Base-by-base conservation (phyloP, 2,888 invertebrate genomes). In the Patella pellucida region DNA sequence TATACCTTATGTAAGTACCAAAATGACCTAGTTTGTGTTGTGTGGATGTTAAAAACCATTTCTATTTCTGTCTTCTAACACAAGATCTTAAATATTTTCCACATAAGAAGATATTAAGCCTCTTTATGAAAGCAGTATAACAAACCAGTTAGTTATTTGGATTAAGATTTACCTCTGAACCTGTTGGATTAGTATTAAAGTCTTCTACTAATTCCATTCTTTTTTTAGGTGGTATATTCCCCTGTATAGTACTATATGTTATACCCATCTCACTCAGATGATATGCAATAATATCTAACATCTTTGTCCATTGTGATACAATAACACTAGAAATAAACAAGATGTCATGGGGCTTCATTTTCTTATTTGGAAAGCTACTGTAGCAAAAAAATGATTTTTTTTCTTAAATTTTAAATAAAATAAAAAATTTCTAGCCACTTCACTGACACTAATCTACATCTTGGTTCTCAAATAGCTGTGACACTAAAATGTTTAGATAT, bases 281-380 rank as follows among this genome's bases (percentile, higher is more conserved):
- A 0, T 89, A 85, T 54, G 93, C 94, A 12, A 98, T 92, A 67
- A 98, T 92, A 0, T 94, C 91, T 11, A 99, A 92, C 85, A 96
- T 94, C 0, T 94, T 93, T 0, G 96, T 95, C 98, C 98, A 99
- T 88, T 98, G 98, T 0, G 97, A 98, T 0, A 99, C 96, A 7
- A 99, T 93, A 23, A 93, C 92, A 83, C 92, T 89, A 81, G 15
- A 81, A 82, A 27, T n/a, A 71, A 41, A 62, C 62, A 62, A 41
- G 7, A 41, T 15, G 23, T 11, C 7, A 67, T 27, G 27, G 16
- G 5, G 16, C n/a, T n/a, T 19, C 7, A 62, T 19, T 19, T 62
- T 62, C 5, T 16, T n/a, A 62, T 16, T 19, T 16, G 62, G 19
- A 19, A 62, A n/a, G 62, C 62, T 62, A 5, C 19, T 62, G 62